A percentile compares a stretch with the other conserved stretches of the same genome.
Evolutionary conservation across 2,797 vertebrate species (phyloP).

Genomic region (Gallinago nigripennis): DNA sequence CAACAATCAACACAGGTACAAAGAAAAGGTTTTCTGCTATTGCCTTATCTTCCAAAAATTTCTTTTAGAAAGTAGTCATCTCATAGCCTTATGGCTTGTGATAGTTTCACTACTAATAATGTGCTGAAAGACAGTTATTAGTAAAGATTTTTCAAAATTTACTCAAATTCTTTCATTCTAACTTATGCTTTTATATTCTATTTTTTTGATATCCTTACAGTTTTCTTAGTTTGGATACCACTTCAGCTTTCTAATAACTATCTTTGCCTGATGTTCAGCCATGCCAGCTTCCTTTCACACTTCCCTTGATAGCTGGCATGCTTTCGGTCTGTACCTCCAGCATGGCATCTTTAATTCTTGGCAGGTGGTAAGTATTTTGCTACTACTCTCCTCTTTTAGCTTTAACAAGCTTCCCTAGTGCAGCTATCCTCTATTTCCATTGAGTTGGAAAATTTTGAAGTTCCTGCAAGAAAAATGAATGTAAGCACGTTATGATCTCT

Average conservation of each 20-base stretch:
- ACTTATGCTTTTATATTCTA: neutral
- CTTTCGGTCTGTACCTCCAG: neutral
- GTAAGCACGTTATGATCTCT: neutral
- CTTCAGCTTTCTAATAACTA: neutral
- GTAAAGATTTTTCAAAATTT: neutral
- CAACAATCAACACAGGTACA: neutral
- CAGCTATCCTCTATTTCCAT: neutral
- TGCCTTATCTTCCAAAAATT: neutral
- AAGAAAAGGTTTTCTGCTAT: neutral
- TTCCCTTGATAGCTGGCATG: neutral
- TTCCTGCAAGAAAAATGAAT: neutral
- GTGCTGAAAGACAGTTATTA: neutral
- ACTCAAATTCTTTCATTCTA: neutral
- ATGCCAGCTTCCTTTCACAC: neutral
- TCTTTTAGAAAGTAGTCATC: neutral
- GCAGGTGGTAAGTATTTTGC: neutral
- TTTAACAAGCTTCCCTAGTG: neutral
- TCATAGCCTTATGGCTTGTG: fast-evolving
- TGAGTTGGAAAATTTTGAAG: neutral
- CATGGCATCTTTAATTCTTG: neutral
- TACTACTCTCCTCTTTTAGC: neutral
- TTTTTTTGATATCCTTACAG: neutral
- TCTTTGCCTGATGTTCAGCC: neutral
- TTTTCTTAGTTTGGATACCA: neutral
- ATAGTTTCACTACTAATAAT: neutral